Percentiles rank a stretch among this genome's conserved stretches.
phyloP scores from a whole-genome alignment of 2,113 vertebrate species.

The Excalfactoria chinensis region DNA sequence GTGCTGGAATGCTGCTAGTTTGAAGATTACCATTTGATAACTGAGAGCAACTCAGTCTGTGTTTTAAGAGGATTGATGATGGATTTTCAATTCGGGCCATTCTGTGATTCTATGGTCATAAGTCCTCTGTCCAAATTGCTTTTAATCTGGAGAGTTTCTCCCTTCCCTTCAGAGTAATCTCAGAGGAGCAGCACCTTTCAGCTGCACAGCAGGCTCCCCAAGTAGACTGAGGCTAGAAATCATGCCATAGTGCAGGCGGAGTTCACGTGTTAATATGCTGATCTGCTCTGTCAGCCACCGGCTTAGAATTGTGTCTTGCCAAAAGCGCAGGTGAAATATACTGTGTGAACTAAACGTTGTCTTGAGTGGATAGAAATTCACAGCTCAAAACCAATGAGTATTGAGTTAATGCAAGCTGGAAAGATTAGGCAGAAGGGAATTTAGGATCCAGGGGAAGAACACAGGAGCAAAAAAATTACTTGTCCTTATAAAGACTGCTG shows the following conservation, averaged over 20 bases:
- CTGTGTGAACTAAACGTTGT: neutral
- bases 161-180: neutral
- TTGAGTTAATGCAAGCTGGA: neutral
- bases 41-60: neutral
- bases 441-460: neutral
- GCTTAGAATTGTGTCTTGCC: conserved; percentile 10
- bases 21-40: neutral
- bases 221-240: conserved; percentile 9
- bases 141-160: neutral
- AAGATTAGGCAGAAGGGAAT: conserved; percentile 15
- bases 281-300: conserved; percentile 19
- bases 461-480: conserved; percentile 31
- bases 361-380: neutral
- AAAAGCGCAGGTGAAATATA: conserved; percentile 9
- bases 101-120: neutral
- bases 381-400: neutral
- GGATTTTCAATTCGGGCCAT: too few relatives aligned
- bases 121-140: neutral
- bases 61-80: conserved; percentile 6
- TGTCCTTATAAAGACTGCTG: conserved; percentile 29
- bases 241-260: neutral
- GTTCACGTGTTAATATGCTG: conserved; percentile 40
- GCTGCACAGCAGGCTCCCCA: conserved; percentile 3
- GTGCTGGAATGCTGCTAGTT: conserved; percentile 4
- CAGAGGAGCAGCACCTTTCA: conserved; percentile 39